Base-by-base conservation (phyloP, 2,797 vertebrate species). In the Notolabrus celidotus region DNA sequence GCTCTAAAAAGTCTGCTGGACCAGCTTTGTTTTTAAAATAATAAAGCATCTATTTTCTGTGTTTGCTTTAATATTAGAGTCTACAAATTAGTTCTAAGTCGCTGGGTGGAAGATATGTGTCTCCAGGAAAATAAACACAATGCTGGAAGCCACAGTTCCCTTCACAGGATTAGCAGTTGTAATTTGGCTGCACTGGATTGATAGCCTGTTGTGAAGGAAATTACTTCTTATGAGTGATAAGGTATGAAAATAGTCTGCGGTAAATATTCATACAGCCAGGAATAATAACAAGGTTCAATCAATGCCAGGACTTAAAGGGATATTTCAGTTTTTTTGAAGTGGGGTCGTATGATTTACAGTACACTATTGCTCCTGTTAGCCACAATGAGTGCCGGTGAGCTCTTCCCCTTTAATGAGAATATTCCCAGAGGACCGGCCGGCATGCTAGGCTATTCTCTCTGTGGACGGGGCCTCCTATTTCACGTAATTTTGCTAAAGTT, bases 31-130 rank as follows among this genome's bases (percentile, higher is more conserved):
- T 62, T 66, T 76, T 16, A 53, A 4, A 49, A 9, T 8, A 42
- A 36, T 61, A 63, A 59, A 71, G 11, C 17, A 10, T 62, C 16
- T 22, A 33, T 14, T 34, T 15, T 29, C 5, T 43, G 15, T 25
- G 45, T 74, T 73, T 52, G 45, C 57, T 60, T 74, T 81, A n/a
- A 60, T 11, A 53, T 45, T 11, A 31, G 4, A 7, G 23, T 57
- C 5, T 17, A 20, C 20, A 56, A 49, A 36, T 46, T 23, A 52
- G 34, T 43, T 7, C 39, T 60, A 54, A 54, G 19, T 67, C 34
- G 14, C 3, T 27, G 6, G 22, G 39, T 70, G 41, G 12, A 61
- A 31, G 51, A 31, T 57, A 20, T 10, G 4, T 10, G 10, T 70
- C 50, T 67, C n/a, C 25, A 33, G 27, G 53, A 49, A 29, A 34